Conservation (phyloP, 2,113 vertebrate species). For the Penelope pileata region DNA sequence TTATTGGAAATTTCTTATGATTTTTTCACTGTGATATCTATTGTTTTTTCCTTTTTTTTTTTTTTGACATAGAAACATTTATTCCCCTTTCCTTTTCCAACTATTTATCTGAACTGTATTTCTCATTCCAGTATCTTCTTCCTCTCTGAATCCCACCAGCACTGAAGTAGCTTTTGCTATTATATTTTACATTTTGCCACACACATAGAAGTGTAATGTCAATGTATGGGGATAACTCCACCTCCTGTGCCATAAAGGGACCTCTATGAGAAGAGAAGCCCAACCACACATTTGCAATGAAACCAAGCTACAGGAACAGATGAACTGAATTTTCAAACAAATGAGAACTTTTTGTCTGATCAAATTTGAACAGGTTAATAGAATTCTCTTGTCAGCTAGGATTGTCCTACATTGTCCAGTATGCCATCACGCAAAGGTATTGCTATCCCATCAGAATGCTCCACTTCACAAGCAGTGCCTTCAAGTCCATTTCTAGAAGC, state of each 20-base stretch:
- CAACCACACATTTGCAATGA: not conserved
- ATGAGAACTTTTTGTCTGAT: not conserved
- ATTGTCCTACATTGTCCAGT: not conserved
- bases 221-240: fast-evolving
- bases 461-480: not conserved
- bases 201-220: not conserved
- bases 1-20: not conserved
- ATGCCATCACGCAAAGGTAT: not conserved
- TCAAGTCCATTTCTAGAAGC: not conserved
- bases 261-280: not conserved
- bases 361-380: not conserved
- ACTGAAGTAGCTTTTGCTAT: not conserved
- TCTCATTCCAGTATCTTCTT: not conserved
- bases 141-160: not conserved
- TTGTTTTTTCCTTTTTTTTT: not conserved
- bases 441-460: too few species aligned
- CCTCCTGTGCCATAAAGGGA: not conserved
- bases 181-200: not conserved
- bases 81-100: not conserved
- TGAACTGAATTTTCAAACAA: not conserved
- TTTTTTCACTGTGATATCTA: not conserved
- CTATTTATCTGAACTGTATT: not conserved
- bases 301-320: not conserved
- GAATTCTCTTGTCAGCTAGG: too few species aligned
- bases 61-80: not conserved